Evolutionary conservation across 2,113 vertebrate species (phyloP), one percentile per base, ranked within the genome.

Genomic region (Podiceps cristatus): DNA sequence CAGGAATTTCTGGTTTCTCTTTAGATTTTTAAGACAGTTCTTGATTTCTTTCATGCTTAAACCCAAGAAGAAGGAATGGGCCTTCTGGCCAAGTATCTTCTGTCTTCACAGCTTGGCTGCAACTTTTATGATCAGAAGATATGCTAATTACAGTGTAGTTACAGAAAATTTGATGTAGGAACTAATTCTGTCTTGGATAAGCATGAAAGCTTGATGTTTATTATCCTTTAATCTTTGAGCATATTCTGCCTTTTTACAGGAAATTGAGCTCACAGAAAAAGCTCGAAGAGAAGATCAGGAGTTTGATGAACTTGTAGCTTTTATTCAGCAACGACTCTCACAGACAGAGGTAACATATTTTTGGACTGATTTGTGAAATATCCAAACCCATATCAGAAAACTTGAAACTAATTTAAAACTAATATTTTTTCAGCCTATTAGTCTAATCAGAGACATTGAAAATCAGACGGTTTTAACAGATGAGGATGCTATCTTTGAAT

Each of bases 311-410:
- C 98, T 99, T 88, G 98, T 99, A 81, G 98, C 99, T 95, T 99
- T 99, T 97, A 99, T 99, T 96, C 99, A 99, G 95, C 99, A 99
- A 96, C 99, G 99, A 96, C 99, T 99, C 95, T 98, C 99, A 88
- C 99, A 99, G 76, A 99, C 99, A 84, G 99, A 99, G 99, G 99
- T 99, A 97, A 97, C 93, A 79, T 37, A 60, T 47, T 72, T 92
- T 88, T 89, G 13, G 49, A 37, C 16, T 88, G 22, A 86, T 76
- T 67, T 88, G 56, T 73, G 59, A 93, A 91, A 56, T 90, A 44
- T 73, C 92, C 59, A 90, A 64, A 29, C n/a, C 19, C 13, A 4
- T 78, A 81, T 28, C 42, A 83, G 16, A 31, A 60, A 94, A 37
- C 20, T 50, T 89, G 73, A 96, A 71, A 42, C n/a, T 95, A 73